Base-by-base conservation (phyloP, 2,113 vertebrate genomes). In the Lanius ludovicianus region DNA sequence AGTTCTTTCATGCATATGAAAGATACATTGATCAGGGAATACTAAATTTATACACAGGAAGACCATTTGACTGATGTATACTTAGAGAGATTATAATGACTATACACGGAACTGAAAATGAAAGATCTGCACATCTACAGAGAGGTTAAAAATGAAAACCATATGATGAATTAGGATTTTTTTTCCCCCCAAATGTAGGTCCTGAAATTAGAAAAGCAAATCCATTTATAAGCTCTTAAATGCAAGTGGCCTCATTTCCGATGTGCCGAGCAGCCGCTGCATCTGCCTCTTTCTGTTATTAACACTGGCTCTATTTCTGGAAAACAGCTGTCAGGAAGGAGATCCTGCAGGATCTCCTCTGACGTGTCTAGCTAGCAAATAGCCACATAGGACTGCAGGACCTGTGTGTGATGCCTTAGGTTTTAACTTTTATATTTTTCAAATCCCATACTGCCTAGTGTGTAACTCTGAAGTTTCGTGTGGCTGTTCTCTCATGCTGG, bases 151-250 rank as follows among this genome's bases (percentile, higher is more conserved):
- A 90, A 84, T 84, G 25, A 84, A 92, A 87, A 33, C 13, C 7
- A 3, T 27, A 46, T 1, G 15, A 67, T 69, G 24, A 68, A 27
- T 77, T 68, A 37, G 37, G 35, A 44, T 24, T 28, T 33, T 52
- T 3, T 1, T 37, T 37, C 37, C 7, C 15, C 8, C 3, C 4
- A 49, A 74, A 42, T 53, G 7, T 55, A 52, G 31, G 21, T 69
- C 50, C 64, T 84, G 60, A 88, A 94, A 90, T 93, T 86, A 92
- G 85, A 63, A 80, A 95, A 47, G 11, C 30, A 52, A 83, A 93
- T 86, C 50, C 25, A 19, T 74, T 84, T 83, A 44, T 77, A 75
- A 80, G 42, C 60, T 81, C 47, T 87, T 67, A 74, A 86, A 71
- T 68, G n/a, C 42, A 86, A 94, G 52, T 56, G 79, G 47, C 85